A percentile compares a stretch with the other conserved stretches of the same genome.
phyloP scores from a whole-genome alignment of 2,888 invertebrate genomes.

The Pherbina coryleti region DNA sequence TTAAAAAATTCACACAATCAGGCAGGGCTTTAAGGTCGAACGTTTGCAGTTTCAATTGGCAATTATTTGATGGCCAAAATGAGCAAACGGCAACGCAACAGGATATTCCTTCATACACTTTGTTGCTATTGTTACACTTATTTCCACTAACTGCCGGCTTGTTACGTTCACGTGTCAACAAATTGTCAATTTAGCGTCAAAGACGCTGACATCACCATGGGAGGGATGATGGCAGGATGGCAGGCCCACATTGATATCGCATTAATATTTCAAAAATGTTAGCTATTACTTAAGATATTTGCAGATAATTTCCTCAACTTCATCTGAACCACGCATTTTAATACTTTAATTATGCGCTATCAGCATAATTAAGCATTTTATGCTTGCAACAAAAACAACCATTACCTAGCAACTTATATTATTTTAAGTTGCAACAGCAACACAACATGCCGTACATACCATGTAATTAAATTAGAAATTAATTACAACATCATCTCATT shows the following conservation, averaged over 20 bases:
- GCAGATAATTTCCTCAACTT: not conserved
- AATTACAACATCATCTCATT: conserved; percentile 12
- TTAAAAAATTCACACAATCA: not conserved
- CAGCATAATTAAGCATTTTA: conserved; percentile 24
- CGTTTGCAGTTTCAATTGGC: conserved; percentile 3
- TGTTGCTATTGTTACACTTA: too few relatives aligned
- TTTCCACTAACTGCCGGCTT: too few relatives aligned
- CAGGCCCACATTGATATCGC: not conserved
- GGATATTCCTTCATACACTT: not conserved
- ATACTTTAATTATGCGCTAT: not conserved
- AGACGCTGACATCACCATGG: not conserved
- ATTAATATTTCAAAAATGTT: not conserved
- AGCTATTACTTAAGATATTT: not conserved
- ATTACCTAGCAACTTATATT: too few relatives aligned
- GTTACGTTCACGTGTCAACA: conserved; percentile 13
- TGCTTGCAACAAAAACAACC: not conserved
- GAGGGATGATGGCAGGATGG: not conserved
- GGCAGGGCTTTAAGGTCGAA: not conserved
- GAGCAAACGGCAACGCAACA: not conserved
- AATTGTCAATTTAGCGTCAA: not conserved
- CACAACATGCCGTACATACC: not conserved
- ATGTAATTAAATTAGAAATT: conserved; percentile 38
- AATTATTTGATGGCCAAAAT: conserved; percentile 17
- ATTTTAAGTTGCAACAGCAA: not conserved
- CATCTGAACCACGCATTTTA: not conserved